Evolutionary conservation across 2,888 invertebrate species (phyloP), one percentile per base, ranked within the genome.

Genomic region (Hermaeophaga mercurialis): DNA sequence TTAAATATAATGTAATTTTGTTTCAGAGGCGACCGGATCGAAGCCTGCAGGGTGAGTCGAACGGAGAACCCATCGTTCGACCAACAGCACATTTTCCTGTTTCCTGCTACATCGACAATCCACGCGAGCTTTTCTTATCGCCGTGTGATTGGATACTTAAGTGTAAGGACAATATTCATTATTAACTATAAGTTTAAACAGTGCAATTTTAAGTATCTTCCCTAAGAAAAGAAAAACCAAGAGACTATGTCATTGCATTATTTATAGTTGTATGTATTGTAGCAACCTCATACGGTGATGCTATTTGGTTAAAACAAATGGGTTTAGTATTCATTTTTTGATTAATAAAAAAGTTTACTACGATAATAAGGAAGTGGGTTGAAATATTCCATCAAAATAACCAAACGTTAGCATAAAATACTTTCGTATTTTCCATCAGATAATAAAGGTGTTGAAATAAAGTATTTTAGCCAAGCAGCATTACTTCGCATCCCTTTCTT

Each of bases 11-110:
- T n/a, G n/a, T n/a, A n/a, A n/a, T 38, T 56, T 41, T 61, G 55
- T 70, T 73, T 38, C 76, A 82, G 81, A 79, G 80, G 80, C 79
- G 79, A 79, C 79, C 80, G 81, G 81, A 81, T 80, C 82, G 80
- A 78, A 81, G 81, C 81, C 81, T 81, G 82, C 82, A 82, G 82
- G 82, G 82, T 82, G 81, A 80, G 80, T 68, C 76, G 75, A 74
- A 74, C 66, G 76, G 70, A 70, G 77, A 76, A 78, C 75, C 76
- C 78, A 77, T 72, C 77, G 71, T 73, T 75, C 73, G 76, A 69
- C 73, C 70, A 66, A 69, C 59, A 66, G 63, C 66, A 63, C 66
- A 68, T 64, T 66, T 66, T 63, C 62, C 63, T 66, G 65, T 66
- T 66, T 63, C 62, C 63, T 66, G 64, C 64, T 66, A 66, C 66